Evolutionary conservation across 2,888 invertebrate species (phyloP), one percentile per base, ranked within the genome.

Genomic region (Hybos culiciformis): DNA sequence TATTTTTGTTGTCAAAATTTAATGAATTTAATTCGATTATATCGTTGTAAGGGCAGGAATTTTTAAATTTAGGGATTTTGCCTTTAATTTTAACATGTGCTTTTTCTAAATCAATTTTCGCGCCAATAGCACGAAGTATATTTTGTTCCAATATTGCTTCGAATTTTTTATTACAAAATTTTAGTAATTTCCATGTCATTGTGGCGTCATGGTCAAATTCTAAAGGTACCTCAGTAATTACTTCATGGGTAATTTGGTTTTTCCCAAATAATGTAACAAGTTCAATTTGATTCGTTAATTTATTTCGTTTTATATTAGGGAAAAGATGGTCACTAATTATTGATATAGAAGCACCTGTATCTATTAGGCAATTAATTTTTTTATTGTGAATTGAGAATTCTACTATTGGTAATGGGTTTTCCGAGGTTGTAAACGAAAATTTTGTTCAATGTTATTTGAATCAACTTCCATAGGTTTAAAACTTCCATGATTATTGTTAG

Each of bases 111-210:
- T 42, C 42, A 14, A 29, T 31, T 20, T 26, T 31, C 14, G 42
- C 42, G 20, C 37, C 37, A 21, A 37, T 12, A 11, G 41, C 34
- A 26, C 20, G 26, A 8, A 41, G n/a, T 18, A 36, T 5, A 11
- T 42, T 42, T 20, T 42, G 37, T 20, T 31, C 37, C 3, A 42
- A 12, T 29, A 42, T 42, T 8, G 29, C 37, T n/a, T 42, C 42
- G 7, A 42, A 42, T n/a, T 18, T 21, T 15, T 33, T 33, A n/a
- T 24, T 23, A 7, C 24, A 6, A 14, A 32, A 44, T 42, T n/a
- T n/a, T n/a, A n/a, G n/a, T n/a, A n/a, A n/a, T n/a, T n/a, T 36
- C 36, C 36, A 43, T 54, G 45, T 19, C 43, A 49, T 21, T 48
- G 47, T 48, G 58, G 38, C 24, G 11, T 39, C 11, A 12, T 39